A percentile compares a stretch with the other conserved stretches of the same genome.
These are phyloP conservation scores for Drosophila tripunctata DNA, from an alignment of 2,888 invertebrate genomes.

Conservation along the genomic window DNA sequence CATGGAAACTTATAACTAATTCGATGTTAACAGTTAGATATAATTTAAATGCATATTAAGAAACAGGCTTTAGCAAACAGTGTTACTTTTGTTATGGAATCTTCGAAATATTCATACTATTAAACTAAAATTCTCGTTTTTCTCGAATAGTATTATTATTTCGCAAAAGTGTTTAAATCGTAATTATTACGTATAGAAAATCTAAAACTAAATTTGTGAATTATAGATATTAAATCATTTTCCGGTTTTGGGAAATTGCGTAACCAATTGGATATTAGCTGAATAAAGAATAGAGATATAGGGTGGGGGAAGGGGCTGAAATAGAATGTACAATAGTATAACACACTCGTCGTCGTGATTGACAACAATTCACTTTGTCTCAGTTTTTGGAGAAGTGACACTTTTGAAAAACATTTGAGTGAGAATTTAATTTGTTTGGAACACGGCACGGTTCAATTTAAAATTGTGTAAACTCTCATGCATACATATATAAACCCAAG, in stretches of 20 bases:
- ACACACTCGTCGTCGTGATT: constrained; percentile 62
- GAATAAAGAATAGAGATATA: neutral
- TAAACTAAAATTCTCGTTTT: no score
- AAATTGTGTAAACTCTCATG: constrained; percentile 73
- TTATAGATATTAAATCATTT: constrained; percentile 7
- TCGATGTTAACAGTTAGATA: no score
- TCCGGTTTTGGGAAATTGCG: constrained; percentile 36
- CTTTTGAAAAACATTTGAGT: constrained; percentile 69
- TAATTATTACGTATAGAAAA: no score
- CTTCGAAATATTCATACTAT: no score
- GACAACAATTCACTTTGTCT: constrained; percentile 78
- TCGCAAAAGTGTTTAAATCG: neutral
- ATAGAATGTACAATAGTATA: constrained; percentile 25
- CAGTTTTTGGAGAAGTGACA: constrained; percentile 61
- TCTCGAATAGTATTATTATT: no score
- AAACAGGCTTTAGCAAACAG: no score
- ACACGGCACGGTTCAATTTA: constrained; percentile 77
- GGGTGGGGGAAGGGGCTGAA: neutral
- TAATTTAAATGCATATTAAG: no score
- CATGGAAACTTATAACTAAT: no score
- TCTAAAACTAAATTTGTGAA: no score
- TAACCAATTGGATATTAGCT: constrained; percentile 50
- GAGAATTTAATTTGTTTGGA: constrained; percentile 72
- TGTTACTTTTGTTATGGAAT: no score
- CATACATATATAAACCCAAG: constrained; percentile 60